A percentile compares a stretch with the other conserved stretches of the same genome.
phyloP scores from a whole-genome alignment of 1,140 invertebrate species.

The Atta texana region DNA sequence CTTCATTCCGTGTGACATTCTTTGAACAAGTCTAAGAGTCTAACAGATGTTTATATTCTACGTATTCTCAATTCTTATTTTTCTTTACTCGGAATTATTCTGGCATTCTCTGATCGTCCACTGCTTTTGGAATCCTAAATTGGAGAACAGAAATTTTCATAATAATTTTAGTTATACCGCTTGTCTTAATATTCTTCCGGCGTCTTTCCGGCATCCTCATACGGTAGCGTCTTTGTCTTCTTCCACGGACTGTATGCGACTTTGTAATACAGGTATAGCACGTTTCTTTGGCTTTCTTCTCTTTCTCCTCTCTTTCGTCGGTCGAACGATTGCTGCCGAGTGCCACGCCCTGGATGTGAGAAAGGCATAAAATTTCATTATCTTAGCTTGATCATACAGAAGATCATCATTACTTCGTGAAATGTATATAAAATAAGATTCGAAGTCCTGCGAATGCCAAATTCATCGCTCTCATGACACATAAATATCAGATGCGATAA shows the following conservation, averaged over 20 bases:
- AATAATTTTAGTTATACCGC: slow-evolving; percentile 7
- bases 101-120: neutral
- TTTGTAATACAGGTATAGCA: slow-evolving; percentile 47
- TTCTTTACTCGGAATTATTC: slow-evolving; percentile 11
- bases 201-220: slow-evolving; percentile 18
- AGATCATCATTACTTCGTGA: slow-evolving; percentile 26
- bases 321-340: slow-evolving; percentile 10
- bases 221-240: slow-evolving; percentile 5
- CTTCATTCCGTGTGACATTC: neutral
- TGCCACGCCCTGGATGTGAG: slow-evolving; percentile 61
- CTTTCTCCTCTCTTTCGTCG: slow-evolving; percentile 49
- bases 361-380: slow-evolving; percentile 61
- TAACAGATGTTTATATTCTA: neutral
- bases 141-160: neutral
- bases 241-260: slow-evolving; percentile 34
- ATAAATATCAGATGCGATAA: neutral
- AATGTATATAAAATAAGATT: slow-evolving; percentile 7
- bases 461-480: too few species aligned
- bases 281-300: slow-evolving; percentile 50
- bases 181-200: slow-evolving; percentile 8
- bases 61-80: neutral
- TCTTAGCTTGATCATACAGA: neutral
- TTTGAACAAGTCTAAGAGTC: neutral
- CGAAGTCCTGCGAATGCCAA: neutral
- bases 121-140: slow-evolving; percentile 31